Conservation (phyloP, 2,888 invertebrate genomes). For the Campaea margaritaria region DNA sequence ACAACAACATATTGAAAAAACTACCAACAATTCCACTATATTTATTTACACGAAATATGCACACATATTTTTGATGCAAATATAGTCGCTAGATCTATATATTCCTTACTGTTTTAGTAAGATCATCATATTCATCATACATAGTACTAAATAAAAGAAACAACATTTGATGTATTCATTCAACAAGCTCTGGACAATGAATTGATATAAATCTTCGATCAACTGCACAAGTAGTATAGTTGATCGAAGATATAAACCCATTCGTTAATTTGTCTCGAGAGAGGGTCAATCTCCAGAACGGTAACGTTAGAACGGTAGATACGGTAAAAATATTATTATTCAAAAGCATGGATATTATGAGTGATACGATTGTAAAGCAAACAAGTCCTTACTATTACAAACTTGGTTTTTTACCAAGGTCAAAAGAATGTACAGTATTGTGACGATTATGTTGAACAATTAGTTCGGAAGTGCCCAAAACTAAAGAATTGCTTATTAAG, state of each 20-base stretch:
- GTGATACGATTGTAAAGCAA: conserved; percentile 6
- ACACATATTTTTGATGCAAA: neutral
- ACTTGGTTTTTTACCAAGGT: conserved; percentile 8
- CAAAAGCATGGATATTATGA: neutral
- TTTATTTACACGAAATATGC: conserved; percentile 1
- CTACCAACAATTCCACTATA: neutral
- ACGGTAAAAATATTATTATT: no score
- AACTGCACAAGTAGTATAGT: no score
- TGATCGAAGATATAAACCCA: no score
- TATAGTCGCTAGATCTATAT: conserved; percentile 4
- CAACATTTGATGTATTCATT: neutral
- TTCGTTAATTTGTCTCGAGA: no score
- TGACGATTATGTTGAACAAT: neutral
- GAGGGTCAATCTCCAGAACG: no score
- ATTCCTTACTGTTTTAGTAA: conserved; percentile 5
- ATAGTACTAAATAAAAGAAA: neutral
- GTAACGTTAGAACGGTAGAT: no score
- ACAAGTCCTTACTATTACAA: neutral
- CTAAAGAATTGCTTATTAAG: no score
- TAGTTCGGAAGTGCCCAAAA: conserved; percentile 1
- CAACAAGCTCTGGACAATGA: no score
- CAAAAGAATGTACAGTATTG: conserved; percentile 6
- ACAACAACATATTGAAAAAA: neutral
- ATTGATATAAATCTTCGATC: no score
- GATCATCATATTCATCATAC: neutral